Conservation (phyloP, 2,888 invertebrate species). For the Ophraella communa region DNA sequence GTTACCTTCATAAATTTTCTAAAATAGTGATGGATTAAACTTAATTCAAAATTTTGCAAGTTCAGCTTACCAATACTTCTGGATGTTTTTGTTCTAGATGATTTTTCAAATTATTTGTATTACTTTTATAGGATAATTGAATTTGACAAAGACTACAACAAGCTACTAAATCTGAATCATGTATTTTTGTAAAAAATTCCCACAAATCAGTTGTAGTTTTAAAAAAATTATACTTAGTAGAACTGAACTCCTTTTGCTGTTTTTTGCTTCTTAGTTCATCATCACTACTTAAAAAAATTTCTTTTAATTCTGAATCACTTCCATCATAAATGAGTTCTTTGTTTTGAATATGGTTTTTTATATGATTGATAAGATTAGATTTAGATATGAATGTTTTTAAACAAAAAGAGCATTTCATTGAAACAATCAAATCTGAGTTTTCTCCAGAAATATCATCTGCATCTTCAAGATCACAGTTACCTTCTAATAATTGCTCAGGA, state of each 20-base stretch:
- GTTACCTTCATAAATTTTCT: not conserved
- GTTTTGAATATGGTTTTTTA: too few species aligned
- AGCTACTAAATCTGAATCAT: not conserved
- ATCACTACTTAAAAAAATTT: too few species aligned
- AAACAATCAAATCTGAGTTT: too few species aligned
- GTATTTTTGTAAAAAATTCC: not conserved
- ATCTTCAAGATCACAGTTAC: too few species aligned
- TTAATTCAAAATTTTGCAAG: not conserved
- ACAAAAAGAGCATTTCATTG: not conserved
- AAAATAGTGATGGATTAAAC: not conserved
- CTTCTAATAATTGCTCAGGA: not conserved
- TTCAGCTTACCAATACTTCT: not conserved
- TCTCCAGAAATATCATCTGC: not conserved
- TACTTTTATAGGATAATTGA: not conserved
- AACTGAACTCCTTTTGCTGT: too few species aligned
- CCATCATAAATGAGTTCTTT: not conserved
- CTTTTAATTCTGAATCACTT: not conserved
- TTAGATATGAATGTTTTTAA: not conserved
- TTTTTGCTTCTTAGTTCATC: too few species aligned
- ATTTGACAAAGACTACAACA: not conserved
- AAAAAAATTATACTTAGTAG: not conserved
- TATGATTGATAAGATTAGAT: not conserved
- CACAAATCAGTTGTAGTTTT: not conserved
- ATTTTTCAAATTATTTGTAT: not conserved
- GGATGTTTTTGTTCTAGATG: not conserved